These are phyloP conservation scores for Scarus forsteni DNA, from an alignment of 2,797 vertebrate genomes.

Conservation along the genomic window DNA sequence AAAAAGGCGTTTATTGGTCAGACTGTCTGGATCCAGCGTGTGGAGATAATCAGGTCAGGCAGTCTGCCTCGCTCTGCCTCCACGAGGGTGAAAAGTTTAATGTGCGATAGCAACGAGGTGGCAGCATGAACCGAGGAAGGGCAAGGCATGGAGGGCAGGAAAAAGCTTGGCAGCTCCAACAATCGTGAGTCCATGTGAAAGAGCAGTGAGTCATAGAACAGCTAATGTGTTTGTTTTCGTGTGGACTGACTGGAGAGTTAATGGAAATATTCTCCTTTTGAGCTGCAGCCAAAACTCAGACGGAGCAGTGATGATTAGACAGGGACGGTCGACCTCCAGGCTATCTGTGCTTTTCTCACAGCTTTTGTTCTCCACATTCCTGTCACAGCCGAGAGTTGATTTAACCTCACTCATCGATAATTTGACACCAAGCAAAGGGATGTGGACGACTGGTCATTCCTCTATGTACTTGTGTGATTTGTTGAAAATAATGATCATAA, in stretches of 20 bases:
- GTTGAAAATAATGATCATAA: no score
- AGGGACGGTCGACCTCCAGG: slow-evolving; percentile 40
- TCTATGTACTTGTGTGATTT: no score
- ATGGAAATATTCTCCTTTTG: slow-evolving; percentile 62
- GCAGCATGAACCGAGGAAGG: slow-evolving; percentile 53
- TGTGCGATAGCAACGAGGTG: slow-evolving; percentile 49
- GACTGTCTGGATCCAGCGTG: slow-evolving; percentile 4
- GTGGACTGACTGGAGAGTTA: slow-evolving; percentile 58
- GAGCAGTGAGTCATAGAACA: slow-evolving; percentile 57
- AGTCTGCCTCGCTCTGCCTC: slow-evolving; percentile 3
- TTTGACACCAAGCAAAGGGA: slow-evolving; percentile 23
- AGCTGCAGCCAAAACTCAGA: slow-evolving; percentile 49
- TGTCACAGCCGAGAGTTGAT: slow-evolving; percentile 34
- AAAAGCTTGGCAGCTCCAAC: slow-evolving; percentile 46
- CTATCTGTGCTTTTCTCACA: slow-evolving; percentile 35
- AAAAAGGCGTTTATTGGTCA: slow-evolving; percentile 4
- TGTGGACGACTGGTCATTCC: slow-evolving; percentile 12
- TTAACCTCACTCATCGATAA: slow-evolving; percentile 47
- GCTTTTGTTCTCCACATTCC: slow-evolving; percentile 31
- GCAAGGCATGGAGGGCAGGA: slow-evolving; percentile 59
- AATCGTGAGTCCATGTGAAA: slow-evolving; percentile 44
- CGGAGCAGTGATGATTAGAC: slow-evolving; percentile 56
- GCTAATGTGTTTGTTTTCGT: slow-evolving; percentile 70
- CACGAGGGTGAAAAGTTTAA: slow-evolving; percentile 61
- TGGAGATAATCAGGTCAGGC: slow-evolving; percentile 7